These are phyloP conservation scores for Arenicola marina DNA, from an alignment of 2,888 invertebrate genomes.

Conservation along the genomic window DNA sequence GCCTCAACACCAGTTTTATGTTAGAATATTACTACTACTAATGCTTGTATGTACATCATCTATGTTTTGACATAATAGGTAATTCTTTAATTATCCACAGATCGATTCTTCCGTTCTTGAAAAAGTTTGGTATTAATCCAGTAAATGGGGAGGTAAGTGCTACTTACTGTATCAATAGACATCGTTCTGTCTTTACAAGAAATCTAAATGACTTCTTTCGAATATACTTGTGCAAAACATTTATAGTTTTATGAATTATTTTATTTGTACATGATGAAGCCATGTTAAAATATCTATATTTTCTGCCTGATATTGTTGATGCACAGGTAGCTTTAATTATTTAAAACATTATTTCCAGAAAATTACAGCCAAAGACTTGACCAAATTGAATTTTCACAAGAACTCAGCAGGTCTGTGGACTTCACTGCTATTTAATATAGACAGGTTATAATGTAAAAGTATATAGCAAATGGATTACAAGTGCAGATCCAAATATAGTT, in stretches of 20 bases:
- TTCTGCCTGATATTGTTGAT: neutral
- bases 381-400: conserved; percentile 85
- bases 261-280: neutral
- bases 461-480: too few relatives aligned
- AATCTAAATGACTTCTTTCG: too few relatives aligned
- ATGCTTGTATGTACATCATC: neutral
- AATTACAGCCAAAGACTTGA: conserved; percentile 78
- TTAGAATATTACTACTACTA: neutral
- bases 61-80: too few relatives aligned
- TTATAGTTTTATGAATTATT: neutral
- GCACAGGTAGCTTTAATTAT: neutral
- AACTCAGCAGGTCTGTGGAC: conserved; percentile 76
- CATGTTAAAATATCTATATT: neutral
- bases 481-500: too few relatives aligned
- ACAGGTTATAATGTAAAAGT: too few relatives aligned
- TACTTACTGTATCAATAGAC: neutral
- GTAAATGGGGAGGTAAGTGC: conserved; percentile 79
- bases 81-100: too few relatives aligned
- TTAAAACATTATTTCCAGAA: conserved; percentile 66
- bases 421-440: too few relatives aligned
- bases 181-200: too few relatives aligned
- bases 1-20: neutral
- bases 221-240: too few relatives aligned
- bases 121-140: conserved; percentile 91
- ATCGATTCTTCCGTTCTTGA: conserved; percentile 82